Evolutionary conservation across 1,140 invertebrate species (phyloP).

Genomic region (Drosophila rhopaloa): DNA sequence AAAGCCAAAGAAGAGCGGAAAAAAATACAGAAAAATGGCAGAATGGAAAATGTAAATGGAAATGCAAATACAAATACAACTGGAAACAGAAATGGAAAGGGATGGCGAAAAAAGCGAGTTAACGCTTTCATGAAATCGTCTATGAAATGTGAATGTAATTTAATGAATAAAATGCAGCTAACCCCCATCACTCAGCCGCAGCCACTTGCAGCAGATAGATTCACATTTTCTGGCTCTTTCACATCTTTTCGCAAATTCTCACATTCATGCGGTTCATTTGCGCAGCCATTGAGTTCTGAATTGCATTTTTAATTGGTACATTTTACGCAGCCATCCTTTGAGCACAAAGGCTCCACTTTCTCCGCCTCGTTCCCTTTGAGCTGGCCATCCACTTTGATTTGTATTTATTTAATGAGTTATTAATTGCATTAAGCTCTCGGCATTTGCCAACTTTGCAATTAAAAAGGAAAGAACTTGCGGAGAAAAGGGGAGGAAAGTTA

Average conservation of each 20-base stretch:
- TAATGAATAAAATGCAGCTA: slow-evolving; percentile 72
- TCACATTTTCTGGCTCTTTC: slow-evolving; percentile 12
- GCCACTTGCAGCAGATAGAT: slow-evolving; percentile 23
- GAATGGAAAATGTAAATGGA: slow-evolving; percentile 8
- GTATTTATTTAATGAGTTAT: slow-evolving; percentile 83
- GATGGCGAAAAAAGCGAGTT: slow-evolving; percentile 28
- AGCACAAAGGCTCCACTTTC: slow-evolving; percentile 37
- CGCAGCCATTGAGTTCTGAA: slow-evolving; percentile 71
- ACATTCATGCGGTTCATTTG: slow-evolving; percentile 74
- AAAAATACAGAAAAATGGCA: slow-evolving; percentile 16
- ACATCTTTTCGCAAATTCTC: slow-evolving; percentile 12
- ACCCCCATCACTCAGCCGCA: neutral
- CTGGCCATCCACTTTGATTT: slow-evolving; percentile 72
- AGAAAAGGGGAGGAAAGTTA: neutral
- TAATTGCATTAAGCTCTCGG: slow-evolving; percentile 73
- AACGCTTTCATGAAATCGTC: slow-evolving; percentile 75
- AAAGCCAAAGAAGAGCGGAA: slow-evolving; percentile 4
- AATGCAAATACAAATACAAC: slow-evolving; percentile 1
- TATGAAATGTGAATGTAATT: slow-evolving; percentile 82
- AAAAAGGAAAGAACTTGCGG: slow-evolving; percentile 12
- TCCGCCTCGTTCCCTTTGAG: slow-evolving; percentile 24
- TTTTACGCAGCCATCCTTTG: slow-evolving; percentile 76
- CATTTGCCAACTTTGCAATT: slow-evolving; percentile 50
- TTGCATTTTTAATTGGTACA: slow-evolving; percentile 81
- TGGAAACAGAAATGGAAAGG: neutral